Percentiles rank a stretch among this genome's conserved stretches.
Conservation (phyloP, 1,140 invertebrate species). For the Hylaeus anthracinus region DNA sequence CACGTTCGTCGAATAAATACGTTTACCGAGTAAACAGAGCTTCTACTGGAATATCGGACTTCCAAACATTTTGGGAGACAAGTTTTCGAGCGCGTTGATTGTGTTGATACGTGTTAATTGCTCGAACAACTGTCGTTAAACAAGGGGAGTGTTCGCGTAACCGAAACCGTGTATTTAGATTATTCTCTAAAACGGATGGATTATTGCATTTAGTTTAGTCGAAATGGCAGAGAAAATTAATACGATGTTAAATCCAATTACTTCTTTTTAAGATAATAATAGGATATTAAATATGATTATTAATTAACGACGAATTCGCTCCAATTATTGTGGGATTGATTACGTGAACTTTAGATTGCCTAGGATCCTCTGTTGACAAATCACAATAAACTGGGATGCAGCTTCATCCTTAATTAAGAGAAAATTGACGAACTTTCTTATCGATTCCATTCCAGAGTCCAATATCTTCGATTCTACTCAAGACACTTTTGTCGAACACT, state of each 20-base stretch:
- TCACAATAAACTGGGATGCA: background rate
- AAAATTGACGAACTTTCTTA: background rate
- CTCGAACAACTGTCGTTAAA: conserved; percentile 7
- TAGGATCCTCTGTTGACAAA: background rate
- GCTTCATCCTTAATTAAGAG: background rate
- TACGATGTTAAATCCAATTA: background rate
- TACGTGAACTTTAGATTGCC: background rate
- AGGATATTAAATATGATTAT: background rate
- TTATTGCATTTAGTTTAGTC: background rate
- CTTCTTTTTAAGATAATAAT: background rate
- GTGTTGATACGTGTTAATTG: conserved; percentile 10
- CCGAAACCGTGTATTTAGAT: background rate
- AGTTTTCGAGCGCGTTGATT: conserved; percentile 12
- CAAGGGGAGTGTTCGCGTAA: background rate
- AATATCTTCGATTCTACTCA: no score
- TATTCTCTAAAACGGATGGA: background rate
- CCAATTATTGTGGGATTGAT: background rate
- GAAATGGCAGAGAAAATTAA: background rate
- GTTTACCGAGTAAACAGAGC: background rate
- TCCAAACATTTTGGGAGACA: conserved; percentile 2
- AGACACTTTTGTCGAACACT: no score
- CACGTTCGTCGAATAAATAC: background rate
- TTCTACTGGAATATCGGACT: background rate
- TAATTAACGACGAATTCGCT: background rate
- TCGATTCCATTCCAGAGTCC: background rate